Conservation (phyloP, 2,888 invertebrate genomes). For the Steromphala cineraria region DNA sequence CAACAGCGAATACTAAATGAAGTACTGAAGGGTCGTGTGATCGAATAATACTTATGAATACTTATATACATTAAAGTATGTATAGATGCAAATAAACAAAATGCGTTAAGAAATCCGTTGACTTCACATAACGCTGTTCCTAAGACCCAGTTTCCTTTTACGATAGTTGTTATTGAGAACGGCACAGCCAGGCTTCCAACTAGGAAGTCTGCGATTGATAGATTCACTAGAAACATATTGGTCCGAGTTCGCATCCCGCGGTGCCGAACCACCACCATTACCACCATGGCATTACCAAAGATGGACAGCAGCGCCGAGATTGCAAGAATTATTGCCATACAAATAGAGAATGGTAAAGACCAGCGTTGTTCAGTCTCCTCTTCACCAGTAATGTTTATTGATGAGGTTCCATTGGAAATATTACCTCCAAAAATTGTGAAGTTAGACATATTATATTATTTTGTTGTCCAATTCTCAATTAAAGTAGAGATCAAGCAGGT, state of each 20-base stretch:
- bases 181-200: constrained; percentile 75
- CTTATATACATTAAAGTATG: constrained; percentile 77
- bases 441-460: too few species aligned
- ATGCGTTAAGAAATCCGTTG: constrained; percentile 75
- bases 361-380: constrained; percentile 15
- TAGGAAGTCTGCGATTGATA: constrained; percentile 76
- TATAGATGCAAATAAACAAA: constrained; percentile 75
- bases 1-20: constrained; percentile 73
- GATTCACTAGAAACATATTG: constrained; percentile 76
- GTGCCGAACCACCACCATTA: constrained; percentile 74
- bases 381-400: not conserved
- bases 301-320: constrained; percentile 73
- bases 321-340: constrained; percentile 49
- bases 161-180: constrained; percentile 74
- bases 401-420: not conserved
- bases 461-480: too few species aligned
- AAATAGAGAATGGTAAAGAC: constrained; percentile 37
- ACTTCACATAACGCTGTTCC: constrained; percentile 70
- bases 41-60: constrained; percentile 76
- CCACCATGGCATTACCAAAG: constrained; percentile 76
- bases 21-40: constrained; percentile 74
- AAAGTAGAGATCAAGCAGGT: not conserved
- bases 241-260: constrained; percentile 76
- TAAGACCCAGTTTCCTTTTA: constrained; percentile 74
- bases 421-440: not conserved